These are phyloP conservation scores for Cygnus olor DNA, from an alignment of 2,797 vertebrate genomes.

Conservation along the genomic window DNA sequence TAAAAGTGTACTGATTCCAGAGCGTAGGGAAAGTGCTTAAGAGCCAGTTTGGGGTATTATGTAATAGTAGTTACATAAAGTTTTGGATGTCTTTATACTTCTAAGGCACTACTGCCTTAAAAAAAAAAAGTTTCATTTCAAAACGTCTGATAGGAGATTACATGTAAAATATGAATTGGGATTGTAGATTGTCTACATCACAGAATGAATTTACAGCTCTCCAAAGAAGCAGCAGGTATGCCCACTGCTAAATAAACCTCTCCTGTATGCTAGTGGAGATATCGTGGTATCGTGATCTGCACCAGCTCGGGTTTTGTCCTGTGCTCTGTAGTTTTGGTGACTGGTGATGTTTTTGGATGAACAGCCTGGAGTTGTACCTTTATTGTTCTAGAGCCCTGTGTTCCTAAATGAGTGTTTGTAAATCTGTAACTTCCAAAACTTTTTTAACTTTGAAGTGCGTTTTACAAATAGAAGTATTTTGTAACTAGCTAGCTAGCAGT, in stretches of 20 bases:
- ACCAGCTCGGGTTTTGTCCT: background rate
- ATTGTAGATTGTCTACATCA: background rate
- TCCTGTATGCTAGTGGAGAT: background rate
- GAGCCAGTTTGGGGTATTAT: conserved; percentile 32
- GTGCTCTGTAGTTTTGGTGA: background rate
- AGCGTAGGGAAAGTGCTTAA: conserved; percentile 24
- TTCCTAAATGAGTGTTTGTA: background rate
- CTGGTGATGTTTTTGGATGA: background rate
- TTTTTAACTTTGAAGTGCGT: background rate
- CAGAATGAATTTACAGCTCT: background rate
- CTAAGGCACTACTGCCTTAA: background rate
- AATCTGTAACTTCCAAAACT: background rate
- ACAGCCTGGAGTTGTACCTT: background rate
- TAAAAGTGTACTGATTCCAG: conserved; percentile 53
- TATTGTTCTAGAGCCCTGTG: background rate
- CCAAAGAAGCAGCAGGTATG: conserved; percentile 10
- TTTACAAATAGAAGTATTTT: background rate
- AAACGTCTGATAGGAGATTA: background rate
- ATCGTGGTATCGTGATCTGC: background rate
- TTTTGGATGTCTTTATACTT: conserved; percentile 20
- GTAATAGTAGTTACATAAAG: conserved; percentile 50
- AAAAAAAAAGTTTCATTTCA: conserved; percentile 25
- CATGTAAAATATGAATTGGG: background rate
- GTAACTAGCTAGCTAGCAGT: background rate
- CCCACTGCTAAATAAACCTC: background rate